Base-by-base conservation (phyloP, 2,113 vertebrate genomes). In the Lampris megalopsis region DNA sequence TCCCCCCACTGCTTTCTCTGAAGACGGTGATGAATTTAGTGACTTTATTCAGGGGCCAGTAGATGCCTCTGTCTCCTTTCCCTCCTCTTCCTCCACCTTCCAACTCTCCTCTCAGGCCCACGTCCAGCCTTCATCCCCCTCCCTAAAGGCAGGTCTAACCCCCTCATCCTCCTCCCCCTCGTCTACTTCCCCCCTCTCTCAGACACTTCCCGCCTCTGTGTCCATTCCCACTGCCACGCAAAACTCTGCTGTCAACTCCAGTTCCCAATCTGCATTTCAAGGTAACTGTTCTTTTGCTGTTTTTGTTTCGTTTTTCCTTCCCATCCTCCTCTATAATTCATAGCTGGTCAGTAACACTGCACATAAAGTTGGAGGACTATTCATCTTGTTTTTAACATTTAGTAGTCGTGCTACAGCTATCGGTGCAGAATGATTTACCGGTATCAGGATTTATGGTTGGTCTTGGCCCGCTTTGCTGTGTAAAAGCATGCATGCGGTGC, bases 41-140 rank as follows among this genome's bases (percentile, higher is more conserved):
- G 97, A 98, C 94, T 98, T 99, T 97, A 94, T 99, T 88, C 97
- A 97, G 90, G 97, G 97, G 73, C 95, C 96, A 13, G 75, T 94
- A 90, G 95, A 96, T 73, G 81, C 68, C 82, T 79, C 87, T 80
- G 83, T 91, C 88, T 93, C 92, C 89, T 68, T 78, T 91, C 85
- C 88, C 80, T 70, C 82, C 57, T 82, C 83, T 63, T 63, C 85
- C 92, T 93, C 90, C 92, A 86, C 87, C 89, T 91, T 91, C 82
- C 88, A 80, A 91, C 75, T 71, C 52, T 74, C 86, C 82, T 83
- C 79, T 82, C 90, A 86, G 63, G 52, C 70, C 67, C 77, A 43
- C 6, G 6, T 10, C 57, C 85, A 79, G 76, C 81, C 88, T 91
- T 78, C 81, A 72, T 83, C 95, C 93, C 54, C 83, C 88, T 91